phyloP scores from a whole-genome alignment of 2,113 vertebrate species.

The Coregonus clupeaformis region DNA sequence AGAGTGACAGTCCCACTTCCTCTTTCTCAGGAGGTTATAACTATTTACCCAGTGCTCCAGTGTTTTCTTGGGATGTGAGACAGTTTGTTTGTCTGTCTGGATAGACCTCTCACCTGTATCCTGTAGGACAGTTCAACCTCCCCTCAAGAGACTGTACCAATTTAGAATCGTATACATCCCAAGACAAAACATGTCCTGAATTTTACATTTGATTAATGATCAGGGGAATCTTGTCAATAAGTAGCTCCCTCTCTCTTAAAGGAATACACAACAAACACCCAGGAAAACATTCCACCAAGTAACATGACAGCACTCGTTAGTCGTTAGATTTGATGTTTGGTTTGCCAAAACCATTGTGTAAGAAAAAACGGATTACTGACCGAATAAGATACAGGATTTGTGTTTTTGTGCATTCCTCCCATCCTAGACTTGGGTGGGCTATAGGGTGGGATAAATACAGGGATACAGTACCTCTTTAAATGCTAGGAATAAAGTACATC shows the following conservation, averaged over 20 bases:
- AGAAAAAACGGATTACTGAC: neutral
- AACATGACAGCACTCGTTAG: neutral
- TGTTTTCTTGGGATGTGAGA: neutral
- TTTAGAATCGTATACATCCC: neutral
- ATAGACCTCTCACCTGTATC: conserved; percentile 1
- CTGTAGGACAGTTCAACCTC: neutral
- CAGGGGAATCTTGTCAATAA: neutral
- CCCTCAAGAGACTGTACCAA: neutral
- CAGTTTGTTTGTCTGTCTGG: neutral
- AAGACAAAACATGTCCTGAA: neutral
- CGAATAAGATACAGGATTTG: neutral
- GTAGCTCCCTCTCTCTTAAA: neutral
- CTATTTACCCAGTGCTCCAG: neutral
- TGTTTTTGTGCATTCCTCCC: neutral
- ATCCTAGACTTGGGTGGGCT: neutral
- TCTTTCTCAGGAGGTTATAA: neutral
- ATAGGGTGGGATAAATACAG: neutral
- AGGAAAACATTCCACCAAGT: neutral
- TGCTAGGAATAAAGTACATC: too few relatives aligned
- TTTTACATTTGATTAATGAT: neutral
- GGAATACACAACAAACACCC: neutral
- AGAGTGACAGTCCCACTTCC: neutral
- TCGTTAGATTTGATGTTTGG: neutral
- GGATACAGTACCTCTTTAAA: neutral
- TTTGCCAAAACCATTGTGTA: neutral